Percentiles rank a stretch among this genome's conserved stretches.
phyloP scores from a whole-genome alignment of 2,113 vertebrate genomes.

The Rhabdomys dilectus region DNA sequence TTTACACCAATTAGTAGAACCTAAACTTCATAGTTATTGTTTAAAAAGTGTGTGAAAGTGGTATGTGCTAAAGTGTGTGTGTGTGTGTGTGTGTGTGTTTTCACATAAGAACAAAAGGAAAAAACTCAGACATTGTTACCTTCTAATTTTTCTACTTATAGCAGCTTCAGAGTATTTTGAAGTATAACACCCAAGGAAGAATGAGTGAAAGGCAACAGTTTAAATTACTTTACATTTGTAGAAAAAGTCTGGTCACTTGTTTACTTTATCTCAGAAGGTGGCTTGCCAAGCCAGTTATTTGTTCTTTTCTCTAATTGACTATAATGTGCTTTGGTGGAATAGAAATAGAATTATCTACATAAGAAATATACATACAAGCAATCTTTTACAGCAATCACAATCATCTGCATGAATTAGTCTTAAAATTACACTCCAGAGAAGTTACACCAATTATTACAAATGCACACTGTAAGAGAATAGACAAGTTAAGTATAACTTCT shows the following conservation, averaged over 20 bases:
- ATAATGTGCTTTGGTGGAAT: constrained; percentile 64
- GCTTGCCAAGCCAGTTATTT: constrained; percentile 78
- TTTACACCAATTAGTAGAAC: constrained; percentile 85
- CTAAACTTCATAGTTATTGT: constrained; percentile 40
- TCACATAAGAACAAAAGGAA: constrained; percentile 17
- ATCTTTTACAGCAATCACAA: constrained; percentile 77
- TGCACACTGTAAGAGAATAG: constrained; percentile 65
- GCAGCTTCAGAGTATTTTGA: constrained; percentile 53
- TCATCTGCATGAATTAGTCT: constrained; percentile 68
- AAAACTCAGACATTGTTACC: constrained; percentile 43
- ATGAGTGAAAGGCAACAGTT: constrained; percentile 55
- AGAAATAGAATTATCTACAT: constrained; percentile 71
- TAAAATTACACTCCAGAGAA: constrained; percentile 64
- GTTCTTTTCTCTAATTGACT: constrained; percentile 77
- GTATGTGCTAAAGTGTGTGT: constrained; percentile 37
- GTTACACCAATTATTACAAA: constrained; percentile 65
- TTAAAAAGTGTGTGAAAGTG: constrained; percentile 50
- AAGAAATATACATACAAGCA: constrained; percentile 73
- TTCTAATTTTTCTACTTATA: constrained; percentile 64
- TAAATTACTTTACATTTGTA: constrained; percentile 37
- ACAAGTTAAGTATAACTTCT: constrained; percentile 61
- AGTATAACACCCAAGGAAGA: constrained; percentile 15
- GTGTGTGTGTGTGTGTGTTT: neutral
- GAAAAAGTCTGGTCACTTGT: constrained; percentile 30
- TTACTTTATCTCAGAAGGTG: constrained; percentile 51